These are phyloP conservation scores for Gasteruption jaculator DNA, from an alignment of 2,888 invertebrate species.

Conservation along the genomic window DNA sequence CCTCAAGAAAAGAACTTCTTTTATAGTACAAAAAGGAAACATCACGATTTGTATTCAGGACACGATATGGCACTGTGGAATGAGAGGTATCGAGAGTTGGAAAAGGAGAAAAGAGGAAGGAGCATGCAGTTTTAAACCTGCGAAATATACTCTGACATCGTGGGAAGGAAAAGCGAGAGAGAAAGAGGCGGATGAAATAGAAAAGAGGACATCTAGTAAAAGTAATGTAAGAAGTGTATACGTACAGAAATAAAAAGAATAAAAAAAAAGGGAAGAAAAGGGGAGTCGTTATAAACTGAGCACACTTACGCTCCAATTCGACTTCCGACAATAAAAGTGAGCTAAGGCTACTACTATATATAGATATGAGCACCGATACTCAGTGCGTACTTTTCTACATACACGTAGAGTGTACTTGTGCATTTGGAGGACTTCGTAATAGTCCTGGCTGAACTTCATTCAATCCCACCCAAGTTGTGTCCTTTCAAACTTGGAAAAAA, in stretches of 20 bases:
- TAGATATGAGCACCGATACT: too few relatives aligned
- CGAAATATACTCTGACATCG: slow-evolving; percentile 35
- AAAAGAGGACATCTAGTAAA: neutral
- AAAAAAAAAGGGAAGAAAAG: slow-evolving; percentile 12
- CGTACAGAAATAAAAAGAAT: too few relatives aligned
- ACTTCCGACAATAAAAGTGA: slow-evolving; percentile 35
- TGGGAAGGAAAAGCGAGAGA: slow-evolving; percentile 8
- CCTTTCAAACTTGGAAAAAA: too few relatives aligned
- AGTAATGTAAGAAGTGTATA: too few relatives aligned
- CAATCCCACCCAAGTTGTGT: too few relatives aligned
- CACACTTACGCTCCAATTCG: slow-evolving; percentile 28
- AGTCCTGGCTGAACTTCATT: too few relatives aligned
- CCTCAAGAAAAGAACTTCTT: too few relatives aligned
- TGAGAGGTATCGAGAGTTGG: slow-evolving; percentile 12
- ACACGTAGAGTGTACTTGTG: too few relatives aligned
- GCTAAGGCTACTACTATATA: slow-evolving; percentile 30
- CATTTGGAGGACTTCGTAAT: too few relatives aligned
- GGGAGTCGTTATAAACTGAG: too few relatives aligned
- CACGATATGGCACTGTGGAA: slow-evolving; percentile 27
- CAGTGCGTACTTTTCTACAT: too few relatives aligned
- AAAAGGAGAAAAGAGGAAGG: neutral
- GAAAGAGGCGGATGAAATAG: neutral
- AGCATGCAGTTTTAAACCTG: slow-evolving; percentile 23
- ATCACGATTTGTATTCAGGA: slow-evolving; percentile 44
- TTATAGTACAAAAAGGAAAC: too few relatives aligned